A percentile compares a stretch with the other conserved stretches of the same genome.
phyloP scores from a whole-genome alignment of 2,797 vertebrate species.

The Pelochelys cantorii region DNA sequence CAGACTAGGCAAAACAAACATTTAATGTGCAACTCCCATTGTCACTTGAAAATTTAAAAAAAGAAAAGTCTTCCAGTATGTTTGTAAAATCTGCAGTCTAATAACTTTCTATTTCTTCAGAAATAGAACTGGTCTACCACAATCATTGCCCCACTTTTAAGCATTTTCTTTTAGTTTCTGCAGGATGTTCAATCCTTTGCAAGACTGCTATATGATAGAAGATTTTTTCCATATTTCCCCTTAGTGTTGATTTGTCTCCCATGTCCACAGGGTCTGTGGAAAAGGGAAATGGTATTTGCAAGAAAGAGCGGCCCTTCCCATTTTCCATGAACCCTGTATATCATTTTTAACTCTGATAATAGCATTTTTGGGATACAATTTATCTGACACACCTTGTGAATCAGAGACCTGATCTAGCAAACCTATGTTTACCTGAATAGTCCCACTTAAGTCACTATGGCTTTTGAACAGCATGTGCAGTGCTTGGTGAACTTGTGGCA shows the following conservation, averaged over 20 bases:
- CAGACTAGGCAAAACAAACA: accelerated
- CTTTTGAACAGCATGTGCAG: background rate
- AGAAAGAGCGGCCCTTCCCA: background rate
- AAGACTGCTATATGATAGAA: background rate
- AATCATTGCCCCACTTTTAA: background rate
- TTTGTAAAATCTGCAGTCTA: background rate
- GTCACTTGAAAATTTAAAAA: background rate
- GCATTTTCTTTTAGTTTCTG: slow-evolving; percentile 31
- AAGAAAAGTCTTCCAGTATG: background rate
- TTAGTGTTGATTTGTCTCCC: background rate
- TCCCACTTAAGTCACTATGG: background rate
- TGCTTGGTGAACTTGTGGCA: background rate
- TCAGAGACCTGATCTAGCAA: background rate
- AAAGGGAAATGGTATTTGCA: too few species aligned
- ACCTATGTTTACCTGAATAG: background rate
- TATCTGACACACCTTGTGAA: background rate
- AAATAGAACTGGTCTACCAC: background rate
- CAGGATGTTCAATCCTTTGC: background rate
- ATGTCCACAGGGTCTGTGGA: too few species aligned
- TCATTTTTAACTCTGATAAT: too few species aligned
- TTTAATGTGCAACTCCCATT: accelerated
- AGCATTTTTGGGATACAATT: too few species aligned
- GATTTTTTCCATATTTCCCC: background rate
- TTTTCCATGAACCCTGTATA: background rate
- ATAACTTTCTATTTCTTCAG: background rate